phyloP scores from a whole-genome alignment of 1,140 invertebrate species.

The Watersipora subatra region DNA sequence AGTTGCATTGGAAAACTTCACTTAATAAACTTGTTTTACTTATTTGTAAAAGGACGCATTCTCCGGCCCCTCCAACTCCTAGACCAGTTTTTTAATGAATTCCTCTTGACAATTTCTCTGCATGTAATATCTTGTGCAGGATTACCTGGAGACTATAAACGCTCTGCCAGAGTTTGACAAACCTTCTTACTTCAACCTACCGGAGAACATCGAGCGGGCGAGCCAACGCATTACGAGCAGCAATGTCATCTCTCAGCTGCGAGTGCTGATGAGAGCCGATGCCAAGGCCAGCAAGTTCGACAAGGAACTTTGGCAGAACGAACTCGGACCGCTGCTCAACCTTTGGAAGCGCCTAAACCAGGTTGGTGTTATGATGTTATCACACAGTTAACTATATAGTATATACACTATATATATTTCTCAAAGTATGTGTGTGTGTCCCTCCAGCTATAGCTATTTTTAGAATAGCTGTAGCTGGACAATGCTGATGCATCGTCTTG shows the following conservation, averaged over 20 bases:
- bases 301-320: slow-evolving; percentile 46
- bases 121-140: slow-evolving; percentile 42
- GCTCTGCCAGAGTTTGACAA: slow-evolving; percentile 53
- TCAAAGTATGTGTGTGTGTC: no score
- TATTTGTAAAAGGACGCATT: no score
- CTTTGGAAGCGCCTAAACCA: slow-evolving; percentile 63
- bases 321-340: slow-evolving; percentile 53
- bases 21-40: no score
- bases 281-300: slow-evolving; percentile 39
- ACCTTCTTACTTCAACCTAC: slow-evolving; percentile 60
- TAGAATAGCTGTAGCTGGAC: no score
- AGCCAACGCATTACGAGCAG: slow-evolving; percentile 57
- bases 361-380: slow-evolving; percentile 30
- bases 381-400: background rate
- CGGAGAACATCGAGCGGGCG: slow-evolving; percentile 63
- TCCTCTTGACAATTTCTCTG: no score
- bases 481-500: no score
- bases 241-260: slow-evolving; percentile 52
- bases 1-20: no score
- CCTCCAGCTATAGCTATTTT: no score
- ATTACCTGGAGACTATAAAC: slow-evolving; percentile 50
- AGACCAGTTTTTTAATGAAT: no score
- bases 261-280: slow-evolving; percentile 30
- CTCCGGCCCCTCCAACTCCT: no score
- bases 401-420: no score